Base-by-base conservation (phyloP, 2,888 invertebrate genomes). In the Apotomis betuletana region DNA sequence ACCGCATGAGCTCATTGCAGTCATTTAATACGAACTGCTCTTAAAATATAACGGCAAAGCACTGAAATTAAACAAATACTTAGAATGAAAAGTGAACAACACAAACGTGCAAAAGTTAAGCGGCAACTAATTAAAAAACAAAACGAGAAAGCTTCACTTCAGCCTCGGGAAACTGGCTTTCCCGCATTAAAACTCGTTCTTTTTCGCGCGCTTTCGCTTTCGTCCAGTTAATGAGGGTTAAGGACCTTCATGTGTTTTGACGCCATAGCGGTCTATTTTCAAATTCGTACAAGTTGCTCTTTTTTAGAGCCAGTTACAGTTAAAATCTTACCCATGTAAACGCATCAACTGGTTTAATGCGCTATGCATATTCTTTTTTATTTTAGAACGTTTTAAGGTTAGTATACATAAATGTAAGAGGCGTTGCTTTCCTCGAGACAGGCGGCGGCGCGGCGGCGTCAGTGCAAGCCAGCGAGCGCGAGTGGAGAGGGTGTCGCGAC, bases 91-190 rank as follows among this genome's bases (percentile, higher is more conserved):
- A 82, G 77, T 80, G 83, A 85, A 86, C 83, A 86, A 81, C 81
- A 81, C 74, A 81, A 85, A 86, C 80, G 85, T 83, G 85, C 83
- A 84, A 85, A 90, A 88, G 85, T 90, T 87, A 88, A 90, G 85
- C 86, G 88, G 85, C 85, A 88, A 90, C 87, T 90, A 90, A 91
- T 90, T 90, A 88, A 90, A 88, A 89, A 88, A 88, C 86, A 89
- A 90, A 89, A 89, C 87, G 84, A 81, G 82, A 83, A 84, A 85
- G 78, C 81, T 80, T 79, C 84, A 81, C 86, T 86, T 85, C 81
- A 83, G 81, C 85, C 82, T 79, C 78, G 84, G 83, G 83, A 81
- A 85, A 84, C 85, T 86, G 87, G 86, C 86, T 88, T 87, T 84
- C 83, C 83, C 86, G 85, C 89, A 89, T 90, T 87, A 84, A 85